Evolutionary conservation across 2,888 invertebrate genomes (phyloP).

Genomic region (Thereva nobilitata): DNA sequence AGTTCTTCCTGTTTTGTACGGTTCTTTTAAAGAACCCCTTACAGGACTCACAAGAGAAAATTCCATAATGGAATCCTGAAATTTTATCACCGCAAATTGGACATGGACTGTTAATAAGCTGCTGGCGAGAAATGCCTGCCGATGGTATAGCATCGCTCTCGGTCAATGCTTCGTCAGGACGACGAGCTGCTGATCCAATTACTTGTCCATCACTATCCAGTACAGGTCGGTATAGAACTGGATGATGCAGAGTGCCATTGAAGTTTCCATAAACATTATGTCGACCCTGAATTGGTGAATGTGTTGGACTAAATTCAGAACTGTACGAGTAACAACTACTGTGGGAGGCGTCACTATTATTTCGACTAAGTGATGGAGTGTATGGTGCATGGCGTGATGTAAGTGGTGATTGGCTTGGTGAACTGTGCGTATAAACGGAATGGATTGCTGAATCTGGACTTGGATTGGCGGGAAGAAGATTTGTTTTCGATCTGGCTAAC

Average conservation of each 20-base stretch:
- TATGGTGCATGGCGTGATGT: constrained; percentile 80
- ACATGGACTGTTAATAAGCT: constrained; percentile 90
- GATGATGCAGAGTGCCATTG: constrained; percentile 60
- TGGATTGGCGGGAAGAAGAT: constrained; percentile 74
- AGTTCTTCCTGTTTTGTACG: constrained; percentile 97
- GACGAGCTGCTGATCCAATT: constrained; percentile 51
- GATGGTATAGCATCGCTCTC: constrained; percentile 58
- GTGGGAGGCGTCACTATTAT: constrained; percentile 89
- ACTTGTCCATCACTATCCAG: constrained; percentile 53
- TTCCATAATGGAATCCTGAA: constrained; percentile 97
- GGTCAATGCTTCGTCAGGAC: constrained; percentile 47
- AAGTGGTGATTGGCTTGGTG: constrained; percentile 84
- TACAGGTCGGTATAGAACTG: constrained; percentile 62
- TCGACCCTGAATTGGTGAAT: constrained; percentile 81
- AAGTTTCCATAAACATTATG: constrained; percentile 58
- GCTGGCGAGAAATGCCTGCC: constrained; percentile 83
- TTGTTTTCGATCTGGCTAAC: constrained; percentile 66
- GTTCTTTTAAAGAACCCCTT: constrained; percentile 98
- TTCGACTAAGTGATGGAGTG: constrained; percentile 82
- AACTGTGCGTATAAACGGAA: constrained; percentile 79
- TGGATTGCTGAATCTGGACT: constrained; percentile 89
- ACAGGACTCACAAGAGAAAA: constrained; percentile 97
- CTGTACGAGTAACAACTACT: constrained; percentile 88
- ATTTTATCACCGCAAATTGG: constrained; percentile 96
- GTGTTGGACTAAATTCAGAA: constrained; percentile 81